Evolutionary conservation across 2,113 vertebrate genomes (phyloP).

Genomic region (Miniopterus natalensis): DNA sequence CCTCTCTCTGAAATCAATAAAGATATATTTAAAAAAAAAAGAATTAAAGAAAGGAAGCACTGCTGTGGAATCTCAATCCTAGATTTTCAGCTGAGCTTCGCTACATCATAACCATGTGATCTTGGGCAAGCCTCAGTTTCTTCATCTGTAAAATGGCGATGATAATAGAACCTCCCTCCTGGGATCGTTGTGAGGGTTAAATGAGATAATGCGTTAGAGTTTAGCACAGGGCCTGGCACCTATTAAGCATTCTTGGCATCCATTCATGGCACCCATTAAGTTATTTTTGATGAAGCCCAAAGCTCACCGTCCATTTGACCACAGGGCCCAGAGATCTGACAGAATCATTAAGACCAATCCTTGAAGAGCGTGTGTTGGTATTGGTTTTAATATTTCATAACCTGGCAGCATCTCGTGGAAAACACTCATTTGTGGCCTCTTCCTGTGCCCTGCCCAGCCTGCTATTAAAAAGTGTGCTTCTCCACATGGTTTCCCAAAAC

Average conservation of each 20-base stretch:
- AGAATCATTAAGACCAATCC: conserved; percentile 59
- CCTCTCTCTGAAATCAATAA: too few relatives aligned
- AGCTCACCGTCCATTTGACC: conserved; percentile 63
- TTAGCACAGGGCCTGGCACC: neutral
- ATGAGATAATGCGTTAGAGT: neutral
- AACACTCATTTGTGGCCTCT: conserved; percentile 56
- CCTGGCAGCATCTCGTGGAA: conserved; percentile 69
- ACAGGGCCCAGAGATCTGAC: conserved; percentile 33
- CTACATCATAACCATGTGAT: neutral
- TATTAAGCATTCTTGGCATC: conserved; percentile 7
- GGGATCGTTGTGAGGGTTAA: neutral
- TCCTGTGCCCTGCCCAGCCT: conserved; percentile 61
- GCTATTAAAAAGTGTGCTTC: conserved; percentile 69
- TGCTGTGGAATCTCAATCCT: neutral
- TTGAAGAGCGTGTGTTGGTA: conserved; percentile 42
- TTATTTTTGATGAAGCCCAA: conserved; percentile 50
- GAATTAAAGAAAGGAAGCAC: neutral
- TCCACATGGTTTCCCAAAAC: conserved; percentile 72
- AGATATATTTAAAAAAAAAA: neutral
- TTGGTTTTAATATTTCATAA: conserved; percentile 77
- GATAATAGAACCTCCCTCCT: neutral
- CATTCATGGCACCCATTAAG: conserved; percentile 60
- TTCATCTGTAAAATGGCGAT: neutral
- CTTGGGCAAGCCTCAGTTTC: neutral
- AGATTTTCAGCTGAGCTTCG: neutral